Base-by-base conservation (phyloP, 2,113 vertebrate genomes). In the Macrotis lagotis region DNA sequence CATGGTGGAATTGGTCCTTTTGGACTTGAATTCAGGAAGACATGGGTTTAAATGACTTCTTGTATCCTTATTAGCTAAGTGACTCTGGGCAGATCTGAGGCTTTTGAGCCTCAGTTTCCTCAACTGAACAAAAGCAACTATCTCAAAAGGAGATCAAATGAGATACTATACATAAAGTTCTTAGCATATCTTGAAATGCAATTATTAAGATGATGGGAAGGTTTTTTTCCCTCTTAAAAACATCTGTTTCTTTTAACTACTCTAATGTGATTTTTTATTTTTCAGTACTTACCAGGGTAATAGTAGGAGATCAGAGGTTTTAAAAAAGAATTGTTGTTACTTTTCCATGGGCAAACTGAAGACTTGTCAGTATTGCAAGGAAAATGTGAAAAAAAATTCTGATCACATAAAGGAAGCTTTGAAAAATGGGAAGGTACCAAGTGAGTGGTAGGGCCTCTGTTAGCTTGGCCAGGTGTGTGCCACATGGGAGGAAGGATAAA, bases 401-500 rank as follows among this genome's bases (percentile, higher is more conserved):
- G 3, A 0, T 48, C 89, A 91, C 94, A 90, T 83, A 88, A 48
- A 95, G 74, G 89, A 89, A 94, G 92, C 50, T 95, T 92, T 88
- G 31, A 92, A 92, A 83, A 93, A 48, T 55, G 48, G 92, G 51
- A 91, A 91, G 91, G 55, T 88, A 88, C 53, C 49, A 92, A 22
- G 48, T 31, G 92, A 94, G 59, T 28, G 91, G 51, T 89, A 96
- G 74, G 47, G 22, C 25, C 90, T 44, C 91, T 89, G 95, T 96
- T 48, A 51, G 11, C 14, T 31, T 12, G 12, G 0, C 0, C 96
- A 97, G 95, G 96, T 96, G 95, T 94, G 88, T 37, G 6, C 93
- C 96, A 97, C 96, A 89, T 96, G 96, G 94, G 16, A 53, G n/a
- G 55, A 83, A 90, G 94, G 52, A 93, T 51, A 93, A 90, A 96